Evolutionary conservation across 2,113 vertebrate genomes (phyloP).

Genomic region (Ictalurus furcatus): DNA sequence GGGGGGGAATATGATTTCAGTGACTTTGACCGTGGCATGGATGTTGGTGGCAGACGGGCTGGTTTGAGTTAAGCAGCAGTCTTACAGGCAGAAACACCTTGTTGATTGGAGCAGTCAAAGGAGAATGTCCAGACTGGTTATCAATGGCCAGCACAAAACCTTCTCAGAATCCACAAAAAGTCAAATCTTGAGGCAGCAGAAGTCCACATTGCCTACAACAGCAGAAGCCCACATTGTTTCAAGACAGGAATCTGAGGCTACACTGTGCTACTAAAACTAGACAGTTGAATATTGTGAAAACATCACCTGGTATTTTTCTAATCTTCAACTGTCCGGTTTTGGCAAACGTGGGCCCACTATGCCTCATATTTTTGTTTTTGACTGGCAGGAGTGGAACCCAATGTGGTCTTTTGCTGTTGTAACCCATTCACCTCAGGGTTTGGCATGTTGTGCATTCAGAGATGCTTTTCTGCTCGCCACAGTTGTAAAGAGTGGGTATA

Average conservation of each 20-base stretch:
- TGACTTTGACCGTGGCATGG: not conserved
- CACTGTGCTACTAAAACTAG: not conserved
- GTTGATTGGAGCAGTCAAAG: not conserved
- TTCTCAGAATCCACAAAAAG: not conserved
- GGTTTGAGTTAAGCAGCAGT: not conserved
- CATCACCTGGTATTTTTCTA: not conserved
- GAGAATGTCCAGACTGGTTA: not conserved
- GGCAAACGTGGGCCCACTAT: not conserved
- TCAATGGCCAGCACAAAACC: not conserved
- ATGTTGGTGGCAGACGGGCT: not conserved
- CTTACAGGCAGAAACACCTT: not conserved
- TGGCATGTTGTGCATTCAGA: not conserved
- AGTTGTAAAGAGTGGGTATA: not conserved
- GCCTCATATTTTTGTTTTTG: not conserved
- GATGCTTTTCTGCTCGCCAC: not conserved
- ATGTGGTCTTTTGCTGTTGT: not conserved
- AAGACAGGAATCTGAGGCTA: not conserved
- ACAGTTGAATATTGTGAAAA: not conserved
- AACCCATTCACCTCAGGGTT: not conserved
- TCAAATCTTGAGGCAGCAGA: not conserved
- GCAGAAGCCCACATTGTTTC: not conserved
- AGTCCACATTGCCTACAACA: not conserved
- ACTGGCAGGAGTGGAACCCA: not conserved
- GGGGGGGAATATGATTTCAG: too few relatives aligned
- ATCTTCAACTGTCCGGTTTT: not conserved